Conservation (phyloP, 2,888 invertebrate genomes). For the Serrognathus titanus region DNA sequence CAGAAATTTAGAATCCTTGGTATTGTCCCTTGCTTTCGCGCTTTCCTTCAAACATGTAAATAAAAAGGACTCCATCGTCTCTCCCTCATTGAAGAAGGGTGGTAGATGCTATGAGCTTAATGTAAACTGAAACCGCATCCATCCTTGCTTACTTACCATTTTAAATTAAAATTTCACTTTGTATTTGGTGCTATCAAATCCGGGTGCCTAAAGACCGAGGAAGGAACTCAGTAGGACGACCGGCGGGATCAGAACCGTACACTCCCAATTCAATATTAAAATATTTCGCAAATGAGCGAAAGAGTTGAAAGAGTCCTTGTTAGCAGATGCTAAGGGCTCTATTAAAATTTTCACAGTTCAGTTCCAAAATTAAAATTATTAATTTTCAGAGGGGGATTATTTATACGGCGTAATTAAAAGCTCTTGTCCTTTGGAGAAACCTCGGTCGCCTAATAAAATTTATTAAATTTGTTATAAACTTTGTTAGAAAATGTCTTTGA, state of each 20-base stretch:
- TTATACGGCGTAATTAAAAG: slow-evolving; percentile 12
- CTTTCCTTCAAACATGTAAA: too few species aligned
- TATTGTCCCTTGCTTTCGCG: too few species aligned
- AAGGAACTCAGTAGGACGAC: too few species aligned
- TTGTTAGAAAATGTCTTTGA: background rate
- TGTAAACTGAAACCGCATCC: slow-evolving; percentile 38
- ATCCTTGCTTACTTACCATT: slow-evolving; percentile 38
- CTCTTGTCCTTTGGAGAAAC: background rate
- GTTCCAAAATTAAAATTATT: slow-evolving; percentile 13
- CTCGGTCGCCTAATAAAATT: background rate
- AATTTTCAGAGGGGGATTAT: slow-evolving; percentile 10
- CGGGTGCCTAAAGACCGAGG: background rate
- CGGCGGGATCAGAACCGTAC: background rate
- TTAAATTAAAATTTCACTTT: slow-evolving; percentile 47
- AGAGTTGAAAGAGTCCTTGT: slow-evolving; percentile 1
- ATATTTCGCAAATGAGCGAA: background rate
- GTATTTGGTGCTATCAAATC: slow-evolving; percentile 42
- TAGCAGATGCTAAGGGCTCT: slow-evolving; percentile 4
- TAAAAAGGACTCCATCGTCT: background rate
- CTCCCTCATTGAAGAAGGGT: background rate
- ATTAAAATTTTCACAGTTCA: slow-evolving; percentile 12
- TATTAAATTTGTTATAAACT: slow-evolving; percentile 8
- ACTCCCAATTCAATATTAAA: background rate
- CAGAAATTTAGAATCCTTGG: too few species aligned
- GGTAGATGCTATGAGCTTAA: slow-evolving; percentile 28